Evolutionary conservation across 1,140 invertebrate genomes (phyloP), one percentile per base, ranked within the genome.

Genomic region (Listronotus bonariensis): DNA sequence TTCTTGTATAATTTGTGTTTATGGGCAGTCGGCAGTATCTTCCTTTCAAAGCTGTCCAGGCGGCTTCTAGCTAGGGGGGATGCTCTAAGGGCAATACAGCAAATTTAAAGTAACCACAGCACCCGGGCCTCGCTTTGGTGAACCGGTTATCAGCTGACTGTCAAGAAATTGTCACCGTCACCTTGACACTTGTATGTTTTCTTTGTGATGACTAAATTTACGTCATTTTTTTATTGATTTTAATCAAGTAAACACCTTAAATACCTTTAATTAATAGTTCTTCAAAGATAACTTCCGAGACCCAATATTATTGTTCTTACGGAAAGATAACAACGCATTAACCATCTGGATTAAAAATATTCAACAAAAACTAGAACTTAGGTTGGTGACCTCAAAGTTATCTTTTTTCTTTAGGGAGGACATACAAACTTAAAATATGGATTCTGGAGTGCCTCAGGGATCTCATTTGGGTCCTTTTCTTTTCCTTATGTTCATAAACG

Each of bases 201-300:
- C 32, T 17, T 14, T 10, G 26, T 32, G 6, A 6, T 26, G 45
- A 6, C 3, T 49, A 14, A 18, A 26, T 17, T 49, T 18, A n/a
- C 14, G 10, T 56, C 38, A 56, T 40, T 56, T 17, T n/a, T 20
- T 56, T 56, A 56, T 56, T 18, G 54, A 56, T 56, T 56, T 20
- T 43, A 1, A 26, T 31, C 41, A 31, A 45, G n/a, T 56, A 56
- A 53, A 38, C 15, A 31, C 11, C 14, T 51, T 51, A 18, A 51
- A 51, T 51, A 36, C 34, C 34, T 36, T 36, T 36, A 36, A 36
- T 36, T 36, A 36, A 12, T 12, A 9, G 34, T n/a, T n/a, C n/a
- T 31, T 7, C 3, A n/a, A 3, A 20, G 9, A 31, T 51, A 26
- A 20, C 10, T 20, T n/a, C 20, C 5, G 1, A 26, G 3, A 51